phyloP scores from a whole-genome alignment of 2,113 vertebrate genomes.

The Sphaerodactylus townsendi region DNA sequence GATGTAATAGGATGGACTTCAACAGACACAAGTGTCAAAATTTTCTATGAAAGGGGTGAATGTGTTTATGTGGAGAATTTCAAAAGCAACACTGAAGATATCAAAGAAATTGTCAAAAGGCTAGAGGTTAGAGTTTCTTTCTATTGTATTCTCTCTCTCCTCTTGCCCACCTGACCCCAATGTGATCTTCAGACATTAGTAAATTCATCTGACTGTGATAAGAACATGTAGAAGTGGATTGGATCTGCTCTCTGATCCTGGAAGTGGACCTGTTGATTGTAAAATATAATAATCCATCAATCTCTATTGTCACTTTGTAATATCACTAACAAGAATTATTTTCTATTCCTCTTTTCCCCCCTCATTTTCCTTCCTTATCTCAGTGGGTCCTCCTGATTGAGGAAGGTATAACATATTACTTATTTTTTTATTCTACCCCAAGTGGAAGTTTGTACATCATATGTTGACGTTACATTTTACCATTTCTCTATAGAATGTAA shows the following conservation, averaged over 20 bases:
- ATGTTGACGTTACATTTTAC: not conserved
- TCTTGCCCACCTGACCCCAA: not conserved
- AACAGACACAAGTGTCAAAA: constrained; percentile 87
- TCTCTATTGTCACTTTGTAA: not conserved
- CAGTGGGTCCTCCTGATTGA: not conserved
- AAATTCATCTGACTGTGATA: not conserved
- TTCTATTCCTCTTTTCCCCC: constrained; percentile 1
- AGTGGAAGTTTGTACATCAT: constrained; percentile 17
- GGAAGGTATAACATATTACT: not conserved
- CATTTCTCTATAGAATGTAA: not conserved
- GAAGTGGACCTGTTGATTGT: not conserved
- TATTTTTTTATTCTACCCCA: not conserved
- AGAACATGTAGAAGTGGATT: not conserved
- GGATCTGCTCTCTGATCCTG: not conserved
- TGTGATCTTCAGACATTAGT: not conserved
- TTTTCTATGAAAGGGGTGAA: constrained; percentile 95
- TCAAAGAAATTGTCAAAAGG: constrained; percentile 93
- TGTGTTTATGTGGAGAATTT: constrained; percentile 91
- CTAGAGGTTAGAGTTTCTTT: constrained; percentile 86
- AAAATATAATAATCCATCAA: not conserved
- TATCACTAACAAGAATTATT: not conserved
- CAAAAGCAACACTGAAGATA: constrained; percentile 88
- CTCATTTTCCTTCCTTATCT: not conserved
- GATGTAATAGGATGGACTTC: constrained; percentile 97
- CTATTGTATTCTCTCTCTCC: not conserved